Evolutionary conservation across 2,113 vertebrate species (phyloP).

Genomic region (Polyodon spathula): DNA sequence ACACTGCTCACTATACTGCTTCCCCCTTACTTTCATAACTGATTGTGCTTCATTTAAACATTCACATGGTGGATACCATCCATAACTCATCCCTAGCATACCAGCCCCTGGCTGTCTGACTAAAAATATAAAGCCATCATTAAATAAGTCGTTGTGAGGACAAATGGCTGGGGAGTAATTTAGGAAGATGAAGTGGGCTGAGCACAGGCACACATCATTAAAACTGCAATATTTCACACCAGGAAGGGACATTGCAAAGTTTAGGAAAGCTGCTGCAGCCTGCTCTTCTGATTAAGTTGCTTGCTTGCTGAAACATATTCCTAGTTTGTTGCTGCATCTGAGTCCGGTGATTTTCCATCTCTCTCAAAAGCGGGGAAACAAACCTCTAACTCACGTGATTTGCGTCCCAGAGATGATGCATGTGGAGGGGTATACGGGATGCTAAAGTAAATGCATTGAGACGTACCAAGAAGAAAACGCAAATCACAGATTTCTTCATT

Average conservation of each 20-base stretch:
- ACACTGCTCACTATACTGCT: background rate
- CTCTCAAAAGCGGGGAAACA: too few species aligned
- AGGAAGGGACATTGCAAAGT: conserved; percentile 8
- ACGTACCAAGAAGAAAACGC: too few species aligned
- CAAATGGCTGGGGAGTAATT: conserved; percentile 24
- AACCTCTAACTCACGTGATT: too few species aligned
- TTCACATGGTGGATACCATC: conserved; percentile 6
- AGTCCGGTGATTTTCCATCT: too few species aligned
- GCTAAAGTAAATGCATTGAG: too few species aligned
- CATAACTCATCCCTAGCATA: conserved; percentile 6
- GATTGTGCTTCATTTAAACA: conserved; percentile 12
- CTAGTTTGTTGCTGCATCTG: too few species aligned
- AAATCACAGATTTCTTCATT: too few species aligned
- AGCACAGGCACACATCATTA: conserved; percentile 11
- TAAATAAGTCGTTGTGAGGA: conserved; percentile 23
- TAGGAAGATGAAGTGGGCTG: conserved; percentile 20
- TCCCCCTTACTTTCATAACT: conserved; percentile 1
- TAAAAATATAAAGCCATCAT: conserved; percentile 28
- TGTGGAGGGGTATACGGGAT: too few species aligned
- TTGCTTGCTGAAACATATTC: too few species aligned
- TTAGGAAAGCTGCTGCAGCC: conserved; percentile 5
- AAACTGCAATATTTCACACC: conserved; percentile 16
- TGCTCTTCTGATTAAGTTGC: conserved; percentile 17
- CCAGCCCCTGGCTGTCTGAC: conserved; percentile 12
- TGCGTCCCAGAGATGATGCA: too few species aligned